Percentiles rank a stretch among this genome's conserved stretches.
phyloP scores from a whole-genome alignment of 2,797 vertebrate genomes.

The Arremon aurantiirostris region DNA sequence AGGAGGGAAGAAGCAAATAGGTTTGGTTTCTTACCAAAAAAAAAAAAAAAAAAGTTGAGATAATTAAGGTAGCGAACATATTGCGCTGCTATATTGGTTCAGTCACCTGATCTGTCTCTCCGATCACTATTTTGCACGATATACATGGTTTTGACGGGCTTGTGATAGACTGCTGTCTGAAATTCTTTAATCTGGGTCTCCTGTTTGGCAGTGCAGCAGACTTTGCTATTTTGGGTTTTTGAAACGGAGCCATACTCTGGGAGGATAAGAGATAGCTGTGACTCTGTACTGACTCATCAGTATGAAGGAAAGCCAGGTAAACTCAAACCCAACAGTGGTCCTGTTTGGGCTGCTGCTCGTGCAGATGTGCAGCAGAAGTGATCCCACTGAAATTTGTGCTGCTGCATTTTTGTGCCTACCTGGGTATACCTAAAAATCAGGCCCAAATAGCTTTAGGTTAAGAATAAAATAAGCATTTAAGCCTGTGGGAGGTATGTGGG shows the following conservation, averaged over 20 bases:
- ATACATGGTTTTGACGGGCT: slow-evolving; percentile 67
- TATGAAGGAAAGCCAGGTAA: slow-evolving; percentile 38
- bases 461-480: background rate
- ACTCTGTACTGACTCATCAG: slow-evolving; percentile 60
- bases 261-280: slow-evolving; percentile 38
- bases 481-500: background rate
- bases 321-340: background rate
- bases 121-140: slow-evolving; percentile 64
- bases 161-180: slow-evolving; percentile 74
- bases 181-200: slow-evolving; percentile 70
- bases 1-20: slow-evolving; percentile 17
- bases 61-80: slow-evolving; percentile 68
- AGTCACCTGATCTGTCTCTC: slow-evolving; percentile 70
- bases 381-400: background rate
- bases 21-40: slow-evolving; percentile 32
- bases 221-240: slow-evolving; percentile 70
- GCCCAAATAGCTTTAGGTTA: background rate
- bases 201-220: slow-evolving; percentile 68
- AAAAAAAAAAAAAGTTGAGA: background rate
- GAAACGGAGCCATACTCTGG: slow-evolving; percentile 57
- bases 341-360: background rate
- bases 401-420: rapidly evolving
- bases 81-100: slow-evolving; percentile 67
- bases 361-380: background rate
- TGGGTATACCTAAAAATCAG: background rate